Conservation (phyloP, 2,888 invertebrate species). For the Anorthoa munda region DNA sequence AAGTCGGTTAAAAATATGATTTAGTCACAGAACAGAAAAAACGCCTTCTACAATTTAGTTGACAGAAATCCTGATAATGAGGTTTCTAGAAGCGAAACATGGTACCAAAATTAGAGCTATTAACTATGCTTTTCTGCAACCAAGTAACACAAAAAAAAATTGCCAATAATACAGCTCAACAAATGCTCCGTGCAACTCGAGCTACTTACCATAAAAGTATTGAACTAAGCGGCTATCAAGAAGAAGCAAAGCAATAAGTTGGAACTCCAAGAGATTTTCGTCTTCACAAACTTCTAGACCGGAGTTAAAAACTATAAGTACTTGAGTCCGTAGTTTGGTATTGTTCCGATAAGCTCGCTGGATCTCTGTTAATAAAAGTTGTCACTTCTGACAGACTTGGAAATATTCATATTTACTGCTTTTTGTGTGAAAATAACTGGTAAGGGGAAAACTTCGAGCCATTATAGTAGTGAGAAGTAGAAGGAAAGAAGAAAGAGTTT, state of each 20-base stretch:
- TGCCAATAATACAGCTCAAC: constrained; percentile 21
- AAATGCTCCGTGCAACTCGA: constrained; percentile 20
- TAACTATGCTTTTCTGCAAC: neutral
- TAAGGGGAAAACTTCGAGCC: neutral
- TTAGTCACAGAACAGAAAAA: too few species aligned
- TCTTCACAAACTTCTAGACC: constrained; percentile 56
- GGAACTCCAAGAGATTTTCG: constrained; percentile 63
- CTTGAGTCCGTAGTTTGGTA: constrained; percentile 52
- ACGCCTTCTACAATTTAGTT: too few species aligned
- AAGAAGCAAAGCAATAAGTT: constrained; percentile 63
- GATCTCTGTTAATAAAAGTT: constrained; percentile 50
- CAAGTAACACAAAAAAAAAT: neutral
- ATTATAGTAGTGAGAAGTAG: too few species aligned
- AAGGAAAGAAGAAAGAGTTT: too few species aligned
- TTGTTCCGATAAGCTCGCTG: constrained; percentile 52
- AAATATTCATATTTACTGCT: constrained; percentile 20
- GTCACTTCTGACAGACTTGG: constrained; percentile 27
- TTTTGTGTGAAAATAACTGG: neutral
- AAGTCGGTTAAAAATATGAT: too few species aligned
- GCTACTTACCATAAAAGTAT: constrained; percentile 61
- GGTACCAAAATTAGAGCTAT: neutral
- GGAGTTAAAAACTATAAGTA: constrained; percentile 63
- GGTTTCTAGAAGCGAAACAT: too few species aligned
- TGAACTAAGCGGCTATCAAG: constrained; percentile 58
- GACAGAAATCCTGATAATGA: too few species aligned